Conservation (phyloP, 1,140 invertebrate species). For the Charaxes varanes region DNA sequence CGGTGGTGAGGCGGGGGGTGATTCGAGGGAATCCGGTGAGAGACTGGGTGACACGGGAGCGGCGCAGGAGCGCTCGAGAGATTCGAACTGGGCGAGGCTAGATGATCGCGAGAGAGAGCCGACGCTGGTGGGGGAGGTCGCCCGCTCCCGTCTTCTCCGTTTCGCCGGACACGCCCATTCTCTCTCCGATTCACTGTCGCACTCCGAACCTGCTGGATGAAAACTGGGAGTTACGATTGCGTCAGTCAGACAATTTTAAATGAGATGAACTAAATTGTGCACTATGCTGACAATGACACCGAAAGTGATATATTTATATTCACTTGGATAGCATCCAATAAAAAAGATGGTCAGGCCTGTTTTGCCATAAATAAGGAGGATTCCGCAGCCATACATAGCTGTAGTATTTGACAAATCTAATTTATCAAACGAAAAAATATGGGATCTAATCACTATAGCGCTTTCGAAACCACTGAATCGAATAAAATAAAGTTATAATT, state of each 20-base stretch:
- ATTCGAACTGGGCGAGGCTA: conserved; percentile 87
- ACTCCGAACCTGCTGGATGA: conserved; percentile 56
- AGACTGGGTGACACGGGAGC: conserved; percentile 63
- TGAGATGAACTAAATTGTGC: conserved; percentile 17
- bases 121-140: conserved; percentile 54
- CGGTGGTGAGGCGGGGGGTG: conserved; percentile 62
- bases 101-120: conserved; percentile 80
- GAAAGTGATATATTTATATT: conserved; percentile 25
- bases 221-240: no score
- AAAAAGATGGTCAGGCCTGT: no score
- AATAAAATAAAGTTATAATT: no score
- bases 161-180: conserved; percentile 87
- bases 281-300: conserved; percentile 63
- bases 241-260: no score
- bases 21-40: conserved; percentile 55
- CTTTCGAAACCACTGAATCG: no score
- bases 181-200: conserved; percentile 79
- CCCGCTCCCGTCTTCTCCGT: conserved; percentile 77
- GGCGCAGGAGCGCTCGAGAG: conserved; percentile 80
- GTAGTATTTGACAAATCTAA: no score
- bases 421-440: no score
- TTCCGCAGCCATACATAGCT: no score
- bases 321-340: conserved; percentile 45
- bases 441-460: no score
- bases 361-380: background rate